Evolutionary conservation across 2,888 invertebrate genomes (phyloP), one percentile per base, ranked within the genome.

Genomic region (Apoda limacodes): DNA sequence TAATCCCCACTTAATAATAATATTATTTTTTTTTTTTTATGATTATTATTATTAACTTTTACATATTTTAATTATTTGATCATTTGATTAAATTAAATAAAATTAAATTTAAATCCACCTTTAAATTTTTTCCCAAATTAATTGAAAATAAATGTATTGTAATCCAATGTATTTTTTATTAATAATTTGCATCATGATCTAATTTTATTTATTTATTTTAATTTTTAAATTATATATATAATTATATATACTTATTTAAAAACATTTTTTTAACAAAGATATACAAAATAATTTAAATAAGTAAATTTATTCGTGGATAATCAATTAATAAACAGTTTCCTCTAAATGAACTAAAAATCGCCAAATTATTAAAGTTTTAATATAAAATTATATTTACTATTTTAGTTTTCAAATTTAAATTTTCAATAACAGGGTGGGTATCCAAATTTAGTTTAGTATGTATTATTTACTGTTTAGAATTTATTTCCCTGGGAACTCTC

Each of bases 181-280:
- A 74, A 86, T 86, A 71, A 80, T 80, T 85, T 87, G 80, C 84
- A 88, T 83, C 85, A 86, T n/a, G n/a, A n/a, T n/a, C n/a, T n/a
- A n/a, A n/a, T n/a, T n/a, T n/a, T n/a, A n/a, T n/a, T n/a, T n/a
- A n/a, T n/a, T n/a, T n/a, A n/a, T n/a, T n/a, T n/a, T n/a, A n/a
- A n/a, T n/a, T n/a, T n/a, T n/a, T n/a, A n/a, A n/a, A n/a, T n/a
- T n/a, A n/a, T n/a, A n/a, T n/a, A n/a, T n/a, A n/a, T n/a, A n/a
- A n/a, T n/a, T n/a, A n/a, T n/a, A n/a, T n/a, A n/a, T n/a, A n/a
- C n/a, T n/a, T n/a, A n/a, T n/a, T n/a, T n/a, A n/a, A n/a, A n/a
- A n/a, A n/a, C n/a, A n/a, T n/a, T n/a, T n/a, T n/a, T n/a, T n/a
- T n/a, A n/a, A n/a, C n/a, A n/a, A n/a, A n/a, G n/a, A n/a, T n/a